A percentile compares a stretch with the other conserved stretches of the same genome.
Evolutionary conservation across 2,113 vertebrate species (phyloP).

Genomic region (Cololabis saira): DNA sequence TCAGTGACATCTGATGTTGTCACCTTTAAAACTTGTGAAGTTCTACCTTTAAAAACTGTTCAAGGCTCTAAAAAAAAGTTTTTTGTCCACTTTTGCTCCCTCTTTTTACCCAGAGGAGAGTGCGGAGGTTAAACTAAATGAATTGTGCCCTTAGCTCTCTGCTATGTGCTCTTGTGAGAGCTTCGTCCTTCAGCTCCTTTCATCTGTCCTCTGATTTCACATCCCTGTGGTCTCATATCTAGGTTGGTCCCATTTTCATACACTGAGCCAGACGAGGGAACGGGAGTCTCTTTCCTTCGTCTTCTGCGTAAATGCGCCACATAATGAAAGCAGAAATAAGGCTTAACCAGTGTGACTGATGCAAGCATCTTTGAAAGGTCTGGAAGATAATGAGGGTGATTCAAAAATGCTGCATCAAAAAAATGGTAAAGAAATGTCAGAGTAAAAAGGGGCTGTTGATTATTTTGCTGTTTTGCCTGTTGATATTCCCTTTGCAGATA

Average conservation of each 20-base stretch:
- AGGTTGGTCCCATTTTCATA: slow-evolving; percentile 75
- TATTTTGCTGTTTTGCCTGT: slow-evolving; percentile 21
- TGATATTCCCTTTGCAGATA: slow-evolving; percentile 44
- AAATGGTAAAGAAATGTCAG: slow-evolving; percentile 38
- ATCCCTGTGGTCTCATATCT: slow-evolving; percentile 73
- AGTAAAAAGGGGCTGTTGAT: slow-evolving; percentile 18
- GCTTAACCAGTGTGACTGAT: slow-evolving; percentile 37
- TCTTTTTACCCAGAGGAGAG: background rate
- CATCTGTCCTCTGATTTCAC: slow-evolving; percentile 68
- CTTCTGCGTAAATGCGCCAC: slow-evolving; percentile 22
- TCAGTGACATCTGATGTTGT: slow-evolving; percentile 7
- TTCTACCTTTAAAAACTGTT: slow-evolving; percentile 13
- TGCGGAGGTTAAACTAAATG: slow-evolving; percentile 30
- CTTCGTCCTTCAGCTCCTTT: slow-evolving; percentile 74
- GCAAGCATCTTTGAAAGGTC: slow-evolving; percentile 24
- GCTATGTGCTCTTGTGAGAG: slow-evolving; percentile 30
- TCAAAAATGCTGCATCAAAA: background rate
- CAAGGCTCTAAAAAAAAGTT: slow-evolving; percentile 6
- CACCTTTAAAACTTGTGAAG: slow-evolving; percentile 22
- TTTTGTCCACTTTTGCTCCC: slow-evolving; percentile 1
- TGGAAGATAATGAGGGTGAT: slow-evolving; percentile 9
- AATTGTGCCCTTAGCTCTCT: slow-evolving; percentile 49
- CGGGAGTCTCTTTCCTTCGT: slow-evolving; percentile 27
- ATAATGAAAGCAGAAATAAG: slow-evolving; percentile 31
- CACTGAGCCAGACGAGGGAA: slow-evolving; percentile 31